Evolutionary conservation across 2,888 invertebrate genomes (phyloP).

Genomic region (Calephelis perditalis): DNA sequence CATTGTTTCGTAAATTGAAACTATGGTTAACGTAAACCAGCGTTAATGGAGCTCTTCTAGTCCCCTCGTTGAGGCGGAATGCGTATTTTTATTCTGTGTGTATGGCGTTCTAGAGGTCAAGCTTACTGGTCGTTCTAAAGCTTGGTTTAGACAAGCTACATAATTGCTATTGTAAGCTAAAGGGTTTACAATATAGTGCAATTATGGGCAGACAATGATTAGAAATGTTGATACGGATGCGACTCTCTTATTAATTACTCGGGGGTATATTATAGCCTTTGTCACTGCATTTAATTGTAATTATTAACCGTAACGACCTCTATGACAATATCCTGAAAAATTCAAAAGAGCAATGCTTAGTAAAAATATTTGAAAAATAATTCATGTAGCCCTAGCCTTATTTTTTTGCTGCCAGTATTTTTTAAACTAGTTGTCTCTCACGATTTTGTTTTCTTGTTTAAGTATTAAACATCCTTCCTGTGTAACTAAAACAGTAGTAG

Average conservation of each 20-base stretch:
- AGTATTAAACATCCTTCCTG: too few species aligned
- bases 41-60: slow-evolving; percentile 44
- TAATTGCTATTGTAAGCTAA: slow-evolving; percentile 63
- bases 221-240: slow-evolving; percentile 51
- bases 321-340: slow-evolving; percentile 4
- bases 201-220: slow-evolving; percentile 61
- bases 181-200: slow-evolving; percentile 60
- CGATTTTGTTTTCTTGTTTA: too few species aligned
- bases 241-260: slow-evolving; percentile 42
- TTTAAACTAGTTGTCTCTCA: too few species aligned
- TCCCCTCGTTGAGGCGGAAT: slow-evolving; percentile 27
- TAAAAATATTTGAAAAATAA: too few species aligned
- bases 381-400: too few species aligned
- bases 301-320: slow-evolving; percentile 22
- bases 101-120: slow-evolving; percentile 35
- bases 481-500: too few species aligned
- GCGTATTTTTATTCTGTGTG: slow-evolving; percentile 30
- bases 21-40: slow-evolving; percentile 60
- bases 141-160: slow-evolving; percentile 65
- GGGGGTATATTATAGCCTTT: slow-evolving; percentile 33
- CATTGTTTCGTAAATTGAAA: slow-evolving; percentile 77
- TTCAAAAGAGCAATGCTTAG: background rate
- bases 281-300: slow-evolving; percentile 30
- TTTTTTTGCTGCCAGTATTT: too few species aligned
- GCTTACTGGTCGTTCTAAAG: slow-evolving; percentile 37